Conservation (phyloP, 2,113 vertebrate genomes). For the Lepisosteus osseus region DNA sequence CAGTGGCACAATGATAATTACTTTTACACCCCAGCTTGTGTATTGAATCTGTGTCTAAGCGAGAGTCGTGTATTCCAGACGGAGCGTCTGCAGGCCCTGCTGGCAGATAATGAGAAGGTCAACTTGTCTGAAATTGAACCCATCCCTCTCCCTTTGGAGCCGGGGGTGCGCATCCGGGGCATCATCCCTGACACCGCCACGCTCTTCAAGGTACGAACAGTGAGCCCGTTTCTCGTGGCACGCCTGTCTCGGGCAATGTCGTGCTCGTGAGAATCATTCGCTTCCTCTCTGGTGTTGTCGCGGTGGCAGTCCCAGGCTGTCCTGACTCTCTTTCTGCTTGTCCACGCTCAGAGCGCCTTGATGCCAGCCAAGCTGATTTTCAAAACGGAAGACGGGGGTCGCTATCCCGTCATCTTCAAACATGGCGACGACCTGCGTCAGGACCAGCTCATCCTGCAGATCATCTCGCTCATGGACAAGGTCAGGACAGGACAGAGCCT, state of each 20-base stretch:
- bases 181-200: slow-evolving; percentile 95
- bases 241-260: no score
- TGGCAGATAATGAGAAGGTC: slow-evolving; percentile 95
- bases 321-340: background rate
- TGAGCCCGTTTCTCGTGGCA: background rate
- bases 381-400: slow-evolving; percentile 87
- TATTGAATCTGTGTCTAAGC: background rate
- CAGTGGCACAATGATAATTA: no score
- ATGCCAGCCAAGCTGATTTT: slow-evolving; percentile 98
- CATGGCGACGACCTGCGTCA: slow-evolving; percentile 95
- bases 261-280: no score
- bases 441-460: slow-evolving; percentile 97
- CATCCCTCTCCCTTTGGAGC: slow-evolving; percentile 93
- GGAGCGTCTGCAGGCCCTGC: slow-evolving; percentile 85
- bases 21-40: no score
- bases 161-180: slow-evolving; percentile 88
- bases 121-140: slow-evolving; percentile 92
- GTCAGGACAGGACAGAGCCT: slow-evolving; percentile 49
- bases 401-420: slow-evolving; percentile 96
- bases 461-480: slow-evolving; percentile 99
- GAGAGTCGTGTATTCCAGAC: slow-evolving; percentile 63
- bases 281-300: background rate
- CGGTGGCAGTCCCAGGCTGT: background rate
- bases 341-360: slow-evolving; percentile 79
- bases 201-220: slow-evolving; percentile 82